A percentile compares a stretch with the other conserved stretches of the same genome.
Evolutionary conservation across 2,113 vertebrate species (phyloP).

Genomic region (Coptodon rendalli): DNA sequence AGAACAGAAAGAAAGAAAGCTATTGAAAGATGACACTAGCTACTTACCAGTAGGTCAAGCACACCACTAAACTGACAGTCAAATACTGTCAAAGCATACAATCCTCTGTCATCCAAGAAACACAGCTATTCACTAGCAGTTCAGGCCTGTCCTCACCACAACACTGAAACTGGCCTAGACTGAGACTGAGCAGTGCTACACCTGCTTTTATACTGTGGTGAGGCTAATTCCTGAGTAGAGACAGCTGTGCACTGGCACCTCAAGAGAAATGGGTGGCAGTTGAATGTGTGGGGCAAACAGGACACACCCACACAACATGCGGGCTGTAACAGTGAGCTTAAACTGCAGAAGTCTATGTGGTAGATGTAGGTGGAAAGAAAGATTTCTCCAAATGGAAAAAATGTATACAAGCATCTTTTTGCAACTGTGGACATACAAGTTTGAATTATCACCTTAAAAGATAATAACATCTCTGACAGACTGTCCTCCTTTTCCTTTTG

Average conservation of each 20-base stretch:
- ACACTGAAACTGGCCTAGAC: accelerated
- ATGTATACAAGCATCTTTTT: background rate
- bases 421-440: background rate
- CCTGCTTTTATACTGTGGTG: background rate
- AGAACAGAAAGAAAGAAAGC: background rate
- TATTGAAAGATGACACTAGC: background rate
- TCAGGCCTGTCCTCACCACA: accelerated
- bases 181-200: background rate
- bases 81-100: background rate
- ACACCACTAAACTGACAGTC: background rate
- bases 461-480: background rate
- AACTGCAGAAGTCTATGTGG: background rate
- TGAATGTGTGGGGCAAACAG: background rate
- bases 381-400: background rate
- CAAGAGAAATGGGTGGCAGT: background rate
- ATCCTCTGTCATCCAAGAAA: background rate
- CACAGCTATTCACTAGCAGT: background rate
- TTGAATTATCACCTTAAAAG: background rate
- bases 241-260: background rate
- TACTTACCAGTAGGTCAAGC: background rate
- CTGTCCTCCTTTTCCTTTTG: background rate
- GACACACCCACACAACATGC: background rate
- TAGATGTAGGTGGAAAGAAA: background rate
- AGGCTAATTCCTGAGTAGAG: background rate
- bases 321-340: background rate